phyloP scores from a whole-genome alignment of 1,140 invertebrate species.

The Wiebesia pumilae region DNA sequence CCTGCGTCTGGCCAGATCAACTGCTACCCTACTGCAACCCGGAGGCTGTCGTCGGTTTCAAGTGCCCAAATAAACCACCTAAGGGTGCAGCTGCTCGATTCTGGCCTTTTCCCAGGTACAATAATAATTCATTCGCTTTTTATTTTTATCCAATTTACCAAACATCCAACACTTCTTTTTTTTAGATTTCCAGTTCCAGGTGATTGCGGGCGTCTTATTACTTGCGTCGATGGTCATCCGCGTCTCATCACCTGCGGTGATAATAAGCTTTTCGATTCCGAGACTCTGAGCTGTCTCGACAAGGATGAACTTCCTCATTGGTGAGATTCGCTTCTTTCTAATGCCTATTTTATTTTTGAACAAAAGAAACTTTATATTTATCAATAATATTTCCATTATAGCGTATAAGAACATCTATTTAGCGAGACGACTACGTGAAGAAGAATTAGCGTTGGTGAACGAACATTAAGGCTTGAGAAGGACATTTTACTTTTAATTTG shows the following conservation, averaged over 20 bases:
- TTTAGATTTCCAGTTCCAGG: conserved; percentile 86
- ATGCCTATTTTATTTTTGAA: not conserved
- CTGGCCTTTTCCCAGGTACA: conserved; percentile 87
- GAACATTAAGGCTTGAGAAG: not conserved
- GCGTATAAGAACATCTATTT: not conserved
- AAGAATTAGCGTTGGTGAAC: not conserved
- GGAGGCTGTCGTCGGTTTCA: conserved; percentile 89
- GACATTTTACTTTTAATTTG: not conserved
- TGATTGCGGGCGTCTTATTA: conserved; percentile 89
- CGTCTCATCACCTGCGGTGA: conserved; percentile 90
- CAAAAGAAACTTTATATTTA: not conserved
- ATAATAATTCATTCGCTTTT: not conserved
- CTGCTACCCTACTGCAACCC: conserved; percentile 90
- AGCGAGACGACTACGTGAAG: not conserved
- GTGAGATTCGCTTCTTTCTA: conserved; percentile 58
- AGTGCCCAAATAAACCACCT: conserved; percentile 87
- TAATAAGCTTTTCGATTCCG: conserved; percentile 89
- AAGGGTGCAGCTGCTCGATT: conserved; percentile 87
- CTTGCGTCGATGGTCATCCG: conserved; percentile 90
- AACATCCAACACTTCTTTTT: too few relatives aligned
- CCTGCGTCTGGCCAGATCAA: conserved; percentile 95
- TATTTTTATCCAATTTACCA: too few relatives aligned
- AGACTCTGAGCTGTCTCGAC: conserved; percentile 88
- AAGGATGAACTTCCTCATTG: conserved; percentile 83
- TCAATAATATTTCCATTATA: not conserved